Base-by-base conservation (phyloP, 2,797 vertebrate genomes). In the Dromococcyx pavoninus region DNA sequence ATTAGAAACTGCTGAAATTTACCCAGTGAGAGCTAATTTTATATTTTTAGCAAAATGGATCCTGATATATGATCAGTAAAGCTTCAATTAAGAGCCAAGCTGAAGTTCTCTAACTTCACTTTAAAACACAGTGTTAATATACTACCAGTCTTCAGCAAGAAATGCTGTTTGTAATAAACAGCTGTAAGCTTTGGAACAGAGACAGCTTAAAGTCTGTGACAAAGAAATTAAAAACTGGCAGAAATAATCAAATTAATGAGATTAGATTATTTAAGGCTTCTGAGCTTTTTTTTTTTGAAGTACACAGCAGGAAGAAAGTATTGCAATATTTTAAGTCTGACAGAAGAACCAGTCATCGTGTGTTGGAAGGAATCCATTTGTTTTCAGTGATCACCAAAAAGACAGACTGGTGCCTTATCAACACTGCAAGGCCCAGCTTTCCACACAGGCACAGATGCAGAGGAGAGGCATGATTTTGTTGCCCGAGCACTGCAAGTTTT, bases 1-100 rank as follows among this genome's bases (percentile, higher is more conserved):
- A 96, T 96, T 93, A 97, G 87, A 93, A 95, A 94, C 6, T 77
- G 91, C 71, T 95, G 91, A 96, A 93, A 97, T 95, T 92, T 94
- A 95, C 65, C 91, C 91, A 94, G 58, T 82, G 75, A 93, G 70
- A 90, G 35, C 53, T 61, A 80, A 80, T 65, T 93, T 95, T 94
- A 76, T 95, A 91, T 87, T 91, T 92, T 89, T 92, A 96, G 86
- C 66, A 87, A 95, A 95, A 96, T 35, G 60, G 88, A 95, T 96
- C 56, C 86, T 56, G 67, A 73, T 91, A 46, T 57, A 70, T 1
- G 39, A 84, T 84, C 81, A 67, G 81, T 82, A 94, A 93, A 90
- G 12, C 44, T 56, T 92, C 80, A 86, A 73, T 95, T 92, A 79
- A 82, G 86, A 95, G 70, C 88, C 64, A 93, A 79, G 73, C 13